Conservation (phyloP, 2,888 invertebrate species). For the Spodoptera littoralis region DNA sequence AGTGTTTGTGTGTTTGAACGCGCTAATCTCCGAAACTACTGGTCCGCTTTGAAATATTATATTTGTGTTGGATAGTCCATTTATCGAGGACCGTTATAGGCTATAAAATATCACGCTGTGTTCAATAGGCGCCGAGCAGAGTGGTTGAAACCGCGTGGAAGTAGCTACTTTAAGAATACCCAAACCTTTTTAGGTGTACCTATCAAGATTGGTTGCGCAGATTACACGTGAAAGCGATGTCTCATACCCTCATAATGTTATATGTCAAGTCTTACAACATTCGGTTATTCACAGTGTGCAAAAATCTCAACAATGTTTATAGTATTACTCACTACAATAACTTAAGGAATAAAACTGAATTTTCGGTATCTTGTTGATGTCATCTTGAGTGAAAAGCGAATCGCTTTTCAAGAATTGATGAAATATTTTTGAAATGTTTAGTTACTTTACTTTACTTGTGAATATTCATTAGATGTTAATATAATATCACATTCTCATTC, state of each 20-base stretch:
- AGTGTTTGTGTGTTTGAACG: no score
- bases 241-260: constrained; percentile 9
- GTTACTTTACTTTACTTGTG: no score
- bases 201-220: constrained; percentile 11
- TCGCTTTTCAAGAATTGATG: neutral
- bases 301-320: constrained; percentile 10
- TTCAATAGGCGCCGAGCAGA: no score
- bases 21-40: no score
- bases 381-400: neutral
- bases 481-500: no score
- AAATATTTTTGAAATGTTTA: no score
- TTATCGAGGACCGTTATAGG: no score
- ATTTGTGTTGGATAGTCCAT: no score
- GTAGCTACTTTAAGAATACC: neutral
- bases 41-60: no score
- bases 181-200: neutral
- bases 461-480: no score
- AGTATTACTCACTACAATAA: constrained; percentile 25
- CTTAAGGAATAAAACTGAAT: neutral
- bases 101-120: no score
- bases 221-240: constrained; percentile 34
- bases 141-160: no score
- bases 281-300: constrained; percentile 25
- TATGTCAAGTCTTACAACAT: constrained; percentile 38
- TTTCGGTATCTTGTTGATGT: neutral